Conservation (phyloP, 2,113 vertebrate genomes). For the Campylomormyrus numenius region DNA sequence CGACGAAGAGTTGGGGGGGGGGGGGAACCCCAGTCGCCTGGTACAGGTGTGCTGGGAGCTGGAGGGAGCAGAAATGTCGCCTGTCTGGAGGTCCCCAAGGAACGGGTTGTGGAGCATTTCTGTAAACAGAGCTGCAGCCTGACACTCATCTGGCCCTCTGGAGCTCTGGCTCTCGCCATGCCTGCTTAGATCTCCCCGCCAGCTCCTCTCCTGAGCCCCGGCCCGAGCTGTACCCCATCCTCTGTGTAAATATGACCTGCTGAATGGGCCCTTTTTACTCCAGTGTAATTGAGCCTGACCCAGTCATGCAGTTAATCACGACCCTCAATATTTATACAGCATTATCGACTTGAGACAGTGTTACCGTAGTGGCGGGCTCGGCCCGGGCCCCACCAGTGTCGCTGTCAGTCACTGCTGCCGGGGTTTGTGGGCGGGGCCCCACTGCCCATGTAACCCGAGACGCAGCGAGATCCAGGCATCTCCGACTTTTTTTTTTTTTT, state of each 20-base stretch:
- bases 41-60: background rate
- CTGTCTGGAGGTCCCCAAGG: background rate
- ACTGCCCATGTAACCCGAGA: constrained; percentile 26
- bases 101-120: background rate
- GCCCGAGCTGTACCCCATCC: background rate
- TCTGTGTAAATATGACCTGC: constrained; percentile 27
- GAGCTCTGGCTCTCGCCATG: background rate
- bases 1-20: background rate
- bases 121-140: background rate
- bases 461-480: background rate
- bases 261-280: constrained; percentile 46
- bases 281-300: constrained; percentile 52
- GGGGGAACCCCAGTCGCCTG: background rate
- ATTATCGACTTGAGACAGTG: constrained; percentile 36
- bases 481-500: background rate
- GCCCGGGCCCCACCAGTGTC: constrained; percentile 29
- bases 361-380: constrained; percentile 36
- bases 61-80: background rate
- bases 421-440: constrained; percentile 4
- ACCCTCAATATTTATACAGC: constrained; percentile 60
- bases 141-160: background rate
- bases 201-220: background rate
- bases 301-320: constrained; percentile 51
- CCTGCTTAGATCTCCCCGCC: background rate
- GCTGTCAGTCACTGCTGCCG: constrained; percentile 31